phyloP scores from a whole-genome alignment of 1,140 invertebrate species.

The Helicoverpa zea region DNA sequence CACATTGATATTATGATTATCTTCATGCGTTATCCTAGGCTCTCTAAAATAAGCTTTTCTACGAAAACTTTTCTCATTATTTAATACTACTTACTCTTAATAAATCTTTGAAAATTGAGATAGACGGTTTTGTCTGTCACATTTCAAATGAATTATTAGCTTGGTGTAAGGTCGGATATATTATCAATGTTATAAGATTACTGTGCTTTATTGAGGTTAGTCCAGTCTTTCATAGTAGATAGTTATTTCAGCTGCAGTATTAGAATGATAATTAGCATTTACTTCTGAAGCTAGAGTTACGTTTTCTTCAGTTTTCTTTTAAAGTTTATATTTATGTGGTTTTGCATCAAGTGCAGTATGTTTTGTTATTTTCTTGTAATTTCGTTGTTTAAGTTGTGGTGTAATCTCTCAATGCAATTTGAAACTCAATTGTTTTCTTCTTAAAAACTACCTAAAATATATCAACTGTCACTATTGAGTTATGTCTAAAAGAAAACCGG shows the following conservation, averaged over 20 bases:
- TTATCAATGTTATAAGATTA: constrained; percentile 22
- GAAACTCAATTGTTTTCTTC: constrained; percentile 75
- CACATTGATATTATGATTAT: too few species aligned
- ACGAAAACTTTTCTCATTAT: neutral
- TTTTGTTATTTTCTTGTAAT: neutral
- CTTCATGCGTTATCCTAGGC: too few species aligned
- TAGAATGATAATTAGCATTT: neutral
- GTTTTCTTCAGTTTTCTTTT: neutral
- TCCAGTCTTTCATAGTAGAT: neutral
- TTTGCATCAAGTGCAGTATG: neutral
- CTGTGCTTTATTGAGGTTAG: neutral
- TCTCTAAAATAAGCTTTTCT: neutral
- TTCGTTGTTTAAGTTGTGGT: neutral
- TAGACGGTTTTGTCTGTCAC: constrained; percentile 3
- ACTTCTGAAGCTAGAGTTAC: neutral
- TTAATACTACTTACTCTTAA: constrained; percentile 20
- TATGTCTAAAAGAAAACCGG: constrained; percentile 85
- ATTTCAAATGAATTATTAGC: constrained; percentile 28
- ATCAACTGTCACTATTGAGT: constrained; percentile 81
- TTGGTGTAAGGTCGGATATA: constrained; percentile 14
- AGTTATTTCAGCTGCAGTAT: too few species aligned
- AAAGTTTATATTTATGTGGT: neutral
- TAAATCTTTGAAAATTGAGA: constrained; percentile 44
- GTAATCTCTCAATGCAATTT: constrained; percentile 58
- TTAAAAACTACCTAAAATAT: constrained; percentile 83